Conservation (phyloP, 2,888 invertebrate species). For the Pseudococcus longispinus region DNA sequence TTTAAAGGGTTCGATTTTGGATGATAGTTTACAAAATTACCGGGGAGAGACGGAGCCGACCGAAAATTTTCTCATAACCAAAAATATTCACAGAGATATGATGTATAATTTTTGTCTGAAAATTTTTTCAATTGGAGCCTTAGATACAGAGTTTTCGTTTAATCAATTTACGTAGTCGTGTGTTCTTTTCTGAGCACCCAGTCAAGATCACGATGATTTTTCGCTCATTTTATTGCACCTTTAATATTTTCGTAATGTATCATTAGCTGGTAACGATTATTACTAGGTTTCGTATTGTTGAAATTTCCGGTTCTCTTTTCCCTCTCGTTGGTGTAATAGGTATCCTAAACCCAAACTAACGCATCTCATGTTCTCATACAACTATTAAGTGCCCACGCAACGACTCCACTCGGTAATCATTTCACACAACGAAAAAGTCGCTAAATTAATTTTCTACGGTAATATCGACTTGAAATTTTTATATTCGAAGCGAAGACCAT, state of each 20-base stretch:
- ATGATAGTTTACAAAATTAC: no score
- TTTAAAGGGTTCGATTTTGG: no score
- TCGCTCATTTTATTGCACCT: conserved; percentile 22
- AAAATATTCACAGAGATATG: no score
- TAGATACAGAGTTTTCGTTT: no score
- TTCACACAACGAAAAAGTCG: neutral
- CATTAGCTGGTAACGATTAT: conserved; percentile 14
- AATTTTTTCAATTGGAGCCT: no score
- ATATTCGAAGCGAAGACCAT: neutral
- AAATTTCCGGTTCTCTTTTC: conserved; percentile 12
- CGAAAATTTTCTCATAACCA: no score
- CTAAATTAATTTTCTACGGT: conserved; percentile 21
- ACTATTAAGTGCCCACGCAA: neutral
- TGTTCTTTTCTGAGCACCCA: neutral
- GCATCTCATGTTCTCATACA: neutral
- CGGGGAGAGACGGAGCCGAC: no score
- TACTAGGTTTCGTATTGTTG: conserved; percentile 11
- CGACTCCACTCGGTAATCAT: neutral
- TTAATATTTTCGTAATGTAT: conserved; percentile 28
- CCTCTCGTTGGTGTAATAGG: neutral
- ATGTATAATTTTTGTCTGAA: no score
- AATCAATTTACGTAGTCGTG: neutral
- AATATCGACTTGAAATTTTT: neutral
- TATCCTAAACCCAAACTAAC: neutral
- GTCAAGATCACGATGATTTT: neutral